Percentiles rank a stretch among this genome's conserved stretches.
phyloP scores from a whole-genome alignment of 92 coral and sea anemone genomes.

The Parazoanthus swiftii region DNA sequence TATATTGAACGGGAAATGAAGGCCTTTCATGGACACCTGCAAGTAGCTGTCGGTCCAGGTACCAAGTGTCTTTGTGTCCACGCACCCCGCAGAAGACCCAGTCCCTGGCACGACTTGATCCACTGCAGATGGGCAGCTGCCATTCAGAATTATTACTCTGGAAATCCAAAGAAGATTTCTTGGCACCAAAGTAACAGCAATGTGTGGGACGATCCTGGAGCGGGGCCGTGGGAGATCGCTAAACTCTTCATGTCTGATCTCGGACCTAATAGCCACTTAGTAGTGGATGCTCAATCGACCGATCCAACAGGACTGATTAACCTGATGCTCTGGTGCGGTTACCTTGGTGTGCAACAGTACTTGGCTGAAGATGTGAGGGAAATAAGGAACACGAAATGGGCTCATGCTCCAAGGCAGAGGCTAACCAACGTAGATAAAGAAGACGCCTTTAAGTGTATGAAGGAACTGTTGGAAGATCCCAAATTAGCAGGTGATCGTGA shows the following conservation, averaged over 20 bases:
- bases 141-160: background rate
- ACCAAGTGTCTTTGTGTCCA: constrained; percentile 54
- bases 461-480: constrained; percentile 22
- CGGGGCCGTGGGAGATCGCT: constrained; percentile 48
- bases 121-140: constrained; percentile 25
- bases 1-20: constrained; percentile 58
- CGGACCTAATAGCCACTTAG: background rate
- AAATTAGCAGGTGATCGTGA: constrained; percentile 3
- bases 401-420: constrained; percentile 35
- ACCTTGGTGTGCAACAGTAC: constrained; percentile 28
- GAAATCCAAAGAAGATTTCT: background rate
- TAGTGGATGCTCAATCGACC: background rate
- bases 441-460: constrained; percentile 25
- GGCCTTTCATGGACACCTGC: constrained; percentile 49
- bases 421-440: constrained; percentile 33
- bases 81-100: constrained; percentile 32
- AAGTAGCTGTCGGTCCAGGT: constrained; percentile 29
- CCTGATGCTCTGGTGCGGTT: constrained; percentile 33
- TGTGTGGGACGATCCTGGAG: constrained; percentile 43
- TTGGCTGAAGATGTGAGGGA: constrained; percentile 35
- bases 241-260: constrained; percentile 46
- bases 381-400: constrained; percentile 40
- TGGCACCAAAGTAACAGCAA: constrained; percentile 45
- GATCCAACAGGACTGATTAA: constrained; percentile 30
- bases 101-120: background rate